A percentile compares a stretch with the other conserved stretches of the same genome.
These are phyloP conservation scores for Lemur catta DNA, from an alignment of 2,797 vertebrate species.

Conservation along the genomic window DNA sequence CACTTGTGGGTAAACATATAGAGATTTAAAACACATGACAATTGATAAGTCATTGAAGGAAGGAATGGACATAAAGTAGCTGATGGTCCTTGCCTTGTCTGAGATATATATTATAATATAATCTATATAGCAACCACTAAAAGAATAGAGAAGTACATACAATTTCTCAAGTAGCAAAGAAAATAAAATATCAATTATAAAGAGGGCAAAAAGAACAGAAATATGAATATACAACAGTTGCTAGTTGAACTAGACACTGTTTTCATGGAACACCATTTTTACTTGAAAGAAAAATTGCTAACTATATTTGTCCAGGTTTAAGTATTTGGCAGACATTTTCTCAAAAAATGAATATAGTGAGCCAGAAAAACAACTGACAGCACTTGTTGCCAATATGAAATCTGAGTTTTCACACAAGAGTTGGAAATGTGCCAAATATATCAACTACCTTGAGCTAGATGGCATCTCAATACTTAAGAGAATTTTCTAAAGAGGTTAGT, in stretches of 20 bases:
- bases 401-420: background rate
- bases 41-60: background rate
- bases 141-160: background rate
- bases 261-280: background rate
- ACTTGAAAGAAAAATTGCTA: background rate
- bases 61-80: background rate
- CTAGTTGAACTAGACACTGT: background rate
- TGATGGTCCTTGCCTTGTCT: background rate
- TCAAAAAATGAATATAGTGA: background rate
- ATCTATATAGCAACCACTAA: background rate
- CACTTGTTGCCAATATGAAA: background rate
- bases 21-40: constrained; percentile 28
- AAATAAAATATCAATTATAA: background rate
- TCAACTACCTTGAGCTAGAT: background rate
- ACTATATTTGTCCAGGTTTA: background rate
- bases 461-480: background rate
- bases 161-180: background rate
- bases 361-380: background rate
- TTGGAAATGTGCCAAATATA: background rate
- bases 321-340: background rate
- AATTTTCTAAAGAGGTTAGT: background rate
- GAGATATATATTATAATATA: background rate
- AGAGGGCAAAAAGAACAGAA: background rate
- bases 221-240: background rate
- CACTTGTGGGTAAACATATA: background rate